These are phyloP conservation scores for Callopanchax toddi DNA, from an alignment of 2,113 vertebrate genomes.

Conservation along the genomic window DNA sequence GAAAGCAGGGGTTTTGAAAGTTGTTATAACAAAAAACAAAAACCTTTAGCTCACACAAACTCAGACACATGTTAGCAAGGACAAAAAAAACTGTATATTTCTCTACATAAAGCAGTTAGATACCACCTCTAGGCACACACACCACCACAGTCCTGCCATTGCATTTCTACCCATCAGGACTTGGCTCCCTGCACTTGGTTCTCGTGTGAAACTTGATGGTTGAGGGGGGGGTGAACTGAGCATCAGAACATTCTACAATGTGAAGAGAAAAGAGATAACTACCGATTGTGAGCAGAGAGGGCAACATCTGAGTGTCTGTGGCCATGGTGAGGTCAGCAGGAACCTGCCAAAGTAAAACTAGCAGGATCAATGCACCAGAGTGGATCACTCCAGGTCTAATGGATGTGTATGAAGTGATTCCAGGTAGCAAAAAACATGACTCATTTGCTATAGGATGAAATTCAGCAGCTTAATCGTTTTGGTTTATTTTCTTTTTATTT, in stretches of 20 bases:
- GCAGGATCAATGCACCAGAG: conserved; percentile 43
- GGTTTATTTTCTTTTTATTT: conserved; percentile 1
- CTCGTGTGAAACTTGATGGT: conserved; percentile 59
- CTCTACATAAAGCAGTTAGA: not conserved
- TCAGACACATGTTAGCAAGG: conserved; percentile 7
- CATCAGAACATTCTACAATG: conserved; percentile 48
- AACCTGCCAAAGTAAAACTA: conserved; percentile 60
- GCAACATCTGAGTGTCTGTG: conserved; percentile 37
- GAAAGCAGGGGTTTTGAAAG: conserved; percentile 42
- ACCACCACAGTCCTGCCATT: conserved; percentile 4
- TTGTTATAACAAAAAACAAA: conserved; percentile 35
- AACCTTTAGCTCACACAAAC: conserved; percentile 21
- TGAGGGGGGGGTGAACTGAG: conserved; percentile 47
- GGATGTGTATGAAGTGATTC: conserved; percentile 50
- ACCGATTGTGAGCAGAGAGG: conserved; percentile 32
- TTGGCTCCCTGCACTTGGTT: conserved; percentile 62
- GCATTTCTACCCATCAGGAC: conserved; percentile 37
- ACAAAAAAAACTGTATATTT: not conserved
- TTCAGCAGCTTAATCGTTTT: not conserved
- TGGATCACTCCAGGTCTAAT: conserved; percentile 45
- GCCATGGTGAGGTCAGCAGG: conserved; percentile 63
- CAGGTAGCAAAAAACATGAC: conserved; percentile 19
- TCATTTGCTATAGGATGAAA: conserved; percentile 14
- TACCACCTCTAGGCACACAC: conserved; percentile 15
- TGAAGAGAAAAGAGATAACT: conserved; percentile 52